Percentiles rank a stretch among this genome's conserved stretches.
Conservation (phyloP, 1,140 invertebrate genomes). For the Odontomachus brunneus region DNA sequence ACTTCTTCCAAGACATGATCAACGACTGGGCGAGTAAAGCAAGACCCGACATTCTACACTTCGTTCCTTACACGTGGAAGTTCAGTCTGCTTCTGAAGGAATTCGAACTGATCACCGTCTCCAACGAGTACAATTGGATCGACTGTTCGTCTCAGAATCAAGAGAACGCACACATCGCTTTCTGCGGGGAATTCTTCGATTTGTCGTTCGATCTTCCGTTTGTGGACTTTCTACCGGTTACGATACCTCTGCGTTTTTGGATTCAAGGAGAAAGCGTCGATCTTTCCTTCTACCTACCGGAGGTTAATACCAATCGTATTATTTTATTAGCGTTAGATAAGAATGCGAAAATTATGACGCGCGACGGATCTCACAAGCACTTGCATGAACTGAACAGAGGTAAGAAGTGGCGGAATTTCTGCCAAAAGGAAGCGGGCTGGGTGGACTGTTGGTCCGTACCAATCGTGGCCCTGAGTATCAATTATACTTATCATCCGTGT, state of each 20-base stretch:
- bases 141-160: constrained; percentile 98
- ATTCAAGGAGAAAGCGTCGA: constrained; percentile 97
- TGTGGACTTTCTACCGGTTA: constrained; percentile 95
- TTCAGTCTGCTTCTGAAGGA: constrained; percentile 96
- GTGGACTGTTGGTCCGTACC: constrained; percentile 98
- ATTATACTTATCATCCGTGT: constrained; percentile 96
- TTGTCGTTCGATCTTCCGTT: constrained; percentile 97
- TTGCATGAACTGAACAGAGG: constrained; percentile 86
- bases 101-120: constrained; percentile 97
- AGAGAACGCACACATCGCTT: constrained; percentile 97
- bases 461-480: constrained; percentile 95
- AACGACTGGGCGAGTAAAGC: constrained; percentile 98
- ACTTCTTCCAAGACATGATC: constrained; percentile 97
- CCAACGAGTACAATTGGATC: constrained; percentile 99
- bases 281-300: constrained; percentile 94
- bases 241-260: constrained; percentile 95
- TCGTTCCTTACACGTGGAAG: constrained; percentile 99
- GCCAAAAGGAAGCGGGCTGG: constrained; percentile 94
- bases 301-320: constrained; percentile 94
- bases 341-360: constrained; percentile 93
- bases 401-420: constrained; percentile 95
- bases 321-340: constrained; percentile 94
- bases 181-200: constrained; percentile 97
- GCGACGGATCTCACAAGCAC: constrained; percentile 89
- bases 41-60: constrained; percentile 95